Base-by-base conservation (phyloP, 2,888 invertebrate species). In the Metalampra italica region DNA sequence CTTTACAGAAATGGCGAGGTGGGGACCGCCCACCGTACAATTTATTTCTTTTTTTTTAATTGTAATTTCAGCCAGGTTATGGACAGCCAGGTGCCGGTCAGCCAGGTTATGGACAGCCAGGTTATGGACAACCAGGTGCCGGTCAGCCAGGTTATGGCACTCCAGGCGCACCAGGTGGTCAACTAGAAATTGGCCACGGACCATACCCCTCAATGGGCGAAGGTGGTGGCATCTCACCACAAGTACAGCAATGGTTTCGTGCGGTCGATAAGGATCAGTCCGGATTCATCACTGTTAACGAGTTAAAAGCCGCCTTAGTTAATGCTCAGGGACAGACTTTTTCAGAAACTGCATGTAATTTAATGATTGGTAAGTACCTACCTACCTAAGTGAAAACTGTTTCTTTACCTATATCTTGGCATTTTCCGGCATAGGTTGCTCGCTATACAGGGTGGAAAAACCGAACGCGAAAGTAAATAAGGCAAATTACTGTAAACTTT, bases 321-420 rank as follows among this genome's bases (percentile, higher is more conserved):
- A 97, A 96, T 82, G 96, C 94, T 14, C 95, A 96, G 78, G 97
- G 97, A 11, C 91, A 95, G 61, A 91, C 93, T 53, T 96, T 96
- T 77, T 96, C 96, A 3, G 94, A 95, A 62, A 92, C 92, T 51
- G 94, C 96, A 8, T 97, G 97, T 75, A 92, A 92, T 61, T 88
- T 97, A 29, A 97, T 97, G 97, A 96, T 97, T 61, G 93, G 94
- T 94, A 79, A 71, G 77, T 32, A 32, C 8, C 7, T 30, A 30
- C 30, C 8, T 30, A 30, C 30, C 30, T 30, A 30, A 30, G 30
- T 30, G 8, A 30, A 32, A 32, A 22, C 22, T 2, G 22, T 22
- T 22, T 22, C n/a, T n/a, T n/a, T n/a, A n/a, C n/a, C n/a, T n/a
- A n/a, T 22, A 2, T 22, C 22, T 22, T 22, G 5, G 5, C 2